phyloP scores from a whole-genome alignment of 2,113 vertebrate species.

The Diadophis punctatus region DNA sequence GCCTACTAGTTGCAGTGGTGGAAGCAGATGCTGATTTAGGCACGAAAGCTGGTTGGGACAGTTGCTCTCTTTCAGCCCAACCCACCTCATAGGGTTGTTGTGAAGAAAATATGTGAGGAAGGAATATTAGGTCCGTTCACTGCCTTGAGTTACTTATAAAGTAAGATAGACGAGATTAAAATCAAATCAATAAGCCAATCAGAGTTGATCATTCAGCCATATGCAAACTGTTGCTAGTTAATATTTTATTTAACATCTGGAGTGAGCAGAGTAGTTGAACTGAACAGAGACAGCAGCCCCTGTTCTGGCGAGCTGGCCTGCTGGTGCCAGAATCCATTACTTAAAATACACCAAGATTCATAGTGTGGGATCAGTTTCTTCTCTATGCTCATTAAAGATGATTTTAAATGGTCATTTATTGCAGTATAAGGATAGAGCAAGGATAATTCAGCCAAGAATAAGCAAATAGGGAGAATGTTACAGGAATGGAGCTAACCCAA shows the following conservation, averaged over 20 bases:
- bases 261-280: background rate
- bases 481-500: too few relatives aligned
- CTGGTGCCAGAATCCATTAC: background rate
- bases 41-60: background rate
- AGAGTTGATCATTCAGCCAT: background rate
- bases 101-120: background rate
- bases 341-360: background rate
- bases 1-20: too few relatives aligned
- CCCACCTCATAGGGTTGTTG: background rate
- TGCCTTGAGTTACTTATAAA: background rate
- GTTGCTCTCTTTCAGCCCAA: background rate
- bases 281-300: background rate
- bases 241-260: background rate
- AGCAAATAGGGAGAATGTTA: background rate
- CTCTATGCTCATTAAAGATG: background rate
- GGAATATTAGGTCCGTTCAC: background rate
- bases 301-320: background rate
- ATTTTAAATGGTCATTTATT: background rate
- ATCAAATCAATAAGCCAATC: background rate
- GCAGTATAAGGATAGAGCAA: background rate
- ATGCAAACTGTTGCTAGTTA: background rate
- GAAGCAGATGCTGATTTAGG: too few relatives aligned
- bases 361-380: background rate
- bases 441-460: background rate
- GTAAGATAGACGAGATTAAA: background rate